Base-by-base conservation (phyloP, 2,797 vertebrate genomes). In the Gymnothorax reevesii region DNA sequence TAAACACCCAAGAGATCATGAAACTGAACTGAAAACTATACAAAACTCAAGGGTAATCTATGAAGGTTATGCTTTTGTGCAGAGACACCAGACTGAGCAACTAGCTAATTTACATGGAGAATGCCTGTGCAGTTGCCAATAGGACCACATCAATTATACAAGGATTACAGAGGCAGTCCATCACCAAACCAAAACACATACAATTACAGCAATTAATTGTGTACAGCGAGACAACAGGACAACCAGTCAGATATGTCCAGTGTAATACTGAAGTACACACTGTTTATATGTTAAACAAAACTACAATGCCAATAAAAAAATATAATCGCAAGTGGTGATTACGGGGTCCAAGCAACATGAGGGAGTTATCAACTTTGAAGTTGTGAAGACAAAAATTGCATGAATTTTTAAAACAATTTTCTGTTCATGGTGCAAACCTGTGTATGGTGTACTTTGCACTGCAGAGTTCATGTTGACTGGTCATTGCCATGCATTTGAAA, bases 61-160 rank as follows among this genome's bases (percentile, higher is more conserved):
- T 52, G 71, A 75, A 75, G n/a, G 49, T 5, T 1, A 2, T 7
- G 17, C 0, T 42, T 79, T 15, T 59, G 62, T 83, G 86, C 55
- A 60, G 55, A 15, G 79, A 42, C 6, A 82, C n/a, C 80, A 86
- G 86, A 49, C 69, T 86, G 83, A 13, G 52, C 54, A 33, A 80
- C 82, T 0, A 57, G 80, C 82, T 83, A 25, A 73, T 83, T 83
- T 83, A 71, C 79, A 82, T 83, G 20, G 52, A 52, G 60, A 13
- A 33, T 83, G 52, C 77, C 75, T 82, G 59, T 60, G 62, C 85
- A 71, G 66, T 66, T 83, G 73, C 75, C 75, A 79, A 86, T 57
- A 86, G 60, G 27, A 69, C 64, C 62, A 71, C n/a, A 62, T 7
- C 71, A 66, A 86, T 86, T 86, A 83, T 54, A 82, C 80, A 86